Percentiles rank a stretch among this genome's conserved stretches.
phyloP scores from a whole-genome alignment of 2,113 vertebrate genomes.

The Rhinogobius similis region DNA sequence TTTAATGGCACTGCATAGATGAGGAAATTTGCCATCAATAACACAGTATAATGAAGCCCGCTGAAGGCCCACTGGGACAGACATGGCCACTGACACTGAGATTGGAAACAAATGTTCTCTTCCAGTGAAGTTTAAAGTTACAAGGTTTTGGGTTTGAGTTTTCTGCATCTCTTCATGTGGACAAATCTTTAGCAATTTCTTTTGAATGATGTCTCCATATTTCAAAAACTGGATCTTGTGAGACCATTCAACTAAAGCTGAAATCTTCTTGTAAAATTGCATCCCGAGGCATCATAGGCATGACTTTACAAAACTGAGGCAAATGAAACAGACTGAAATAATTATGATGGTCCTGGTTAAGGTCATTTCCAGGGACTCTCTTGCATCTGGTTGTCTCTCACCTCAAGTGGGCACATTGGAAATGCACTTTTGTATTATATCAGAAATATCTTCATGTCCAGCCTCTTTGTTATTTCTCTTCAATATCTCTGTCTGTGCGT shows the following conservation, averaged over 20 bases:
- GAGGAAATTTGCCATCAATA: slow-evolving; percentile 77
- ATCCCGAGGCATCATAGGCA: neutral
- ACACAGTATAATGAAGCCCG: slow-evolving; percentile 58
- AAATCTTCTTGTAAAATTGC: no score
- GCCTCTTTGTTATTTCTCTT: neutral
- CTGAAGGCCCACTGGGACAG: slow-evolving; percentile 44
- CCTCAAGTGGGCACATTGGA: slow-evolving; percentile 3
- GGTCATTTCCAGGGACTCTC: neutral
- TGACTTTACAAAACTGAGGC: no score
- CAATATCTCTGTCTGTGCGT: neutral
- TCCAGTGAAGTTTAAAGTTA: neutral
- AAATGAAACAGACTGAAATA: neutral
- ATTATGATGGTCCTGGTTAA: neutral
- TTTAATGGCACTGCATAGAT: slow-evolving; percentile 72
- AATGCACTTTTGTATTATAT: slow-evolving; percentile 8
- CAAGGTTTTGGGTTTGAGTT: neutral
- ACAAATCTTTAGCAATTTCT: neutral
- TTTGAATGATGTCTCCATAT: no score
- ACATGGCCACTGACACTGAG: slow-evolving; percentile 34
- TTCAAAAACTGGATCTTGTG: no score
- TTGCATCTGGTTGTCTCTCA: neutral
- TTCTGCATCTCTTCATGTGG: neutral
- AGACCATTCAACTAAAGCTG: no score
- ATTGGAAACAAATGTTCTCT: slow-evolving; percentile 18
- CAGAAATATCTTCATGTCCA: neutral